Conservation (phyloP, 2,797 vertebrate species). For the Pitangus sulphuratus region DNA sequence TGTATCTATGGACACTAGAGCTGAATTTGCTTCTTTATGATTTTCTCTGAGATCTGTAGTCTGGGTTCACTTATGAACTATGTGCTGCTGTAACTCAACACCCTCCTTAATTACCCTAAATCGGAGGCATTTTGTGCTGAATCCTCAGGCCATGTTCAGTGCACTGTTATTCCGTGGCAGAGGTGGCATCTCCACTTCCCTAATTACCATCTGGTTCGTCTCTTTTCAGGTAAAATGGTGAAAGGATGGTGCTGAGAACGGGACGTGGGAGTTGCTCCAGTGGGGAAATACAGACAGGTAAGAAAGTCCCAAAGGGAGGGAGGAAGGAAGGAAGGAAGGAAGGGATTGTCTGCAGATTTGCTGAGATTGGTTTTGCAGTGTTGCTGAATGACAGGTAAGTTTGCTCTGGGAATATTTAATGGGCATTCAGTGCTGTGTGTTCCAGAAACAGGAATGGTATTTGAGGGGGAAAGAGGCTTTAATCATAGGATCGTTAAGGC, state of each 20-base stretch:
- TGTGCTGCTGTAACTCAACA: not conserved
- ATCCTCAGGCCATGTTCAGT: not conserved
- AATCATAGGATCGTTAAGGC: not conserved
- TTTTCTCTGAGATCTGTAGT: not conserved
- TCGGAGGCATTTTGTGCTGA: not conserved
- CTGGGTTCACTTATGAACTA: not conserved
- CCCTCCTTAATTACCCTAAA: not conserved
- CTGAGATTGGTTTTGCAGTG: not conserved
- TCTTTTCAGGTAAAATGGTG: not conserved
- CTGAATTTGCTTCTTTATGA: not conserved
- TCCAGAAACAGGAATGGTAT: not conserved
- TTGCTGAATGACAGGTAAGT: not conserved
- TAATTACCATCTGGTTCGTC: not conserved
- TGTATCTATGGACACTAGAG: fast-evolving
- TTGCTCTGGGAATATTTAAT: not conserved
- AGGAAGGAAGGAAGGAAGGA: not conserved
- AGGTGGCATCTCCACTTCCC: not conserved
- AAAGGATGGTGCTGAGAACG: not conserved
- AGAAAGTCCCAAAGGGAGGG: not conserved
- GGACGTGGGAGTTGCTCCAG: fast-evolving
- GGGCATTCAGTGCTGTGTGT: not conserved
- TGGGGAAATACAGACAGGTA: not conserved
- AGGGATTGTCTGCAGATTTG: not conserved
- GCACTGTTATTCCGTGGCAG: not conserved
- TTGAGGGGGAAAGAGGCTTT: not conserved